These are phyloP conservation scores for Pseudocheirus occidentalis DNA, from an alignment of 2,797 vertebrate species.

Conservation along the genomic window DNA sequence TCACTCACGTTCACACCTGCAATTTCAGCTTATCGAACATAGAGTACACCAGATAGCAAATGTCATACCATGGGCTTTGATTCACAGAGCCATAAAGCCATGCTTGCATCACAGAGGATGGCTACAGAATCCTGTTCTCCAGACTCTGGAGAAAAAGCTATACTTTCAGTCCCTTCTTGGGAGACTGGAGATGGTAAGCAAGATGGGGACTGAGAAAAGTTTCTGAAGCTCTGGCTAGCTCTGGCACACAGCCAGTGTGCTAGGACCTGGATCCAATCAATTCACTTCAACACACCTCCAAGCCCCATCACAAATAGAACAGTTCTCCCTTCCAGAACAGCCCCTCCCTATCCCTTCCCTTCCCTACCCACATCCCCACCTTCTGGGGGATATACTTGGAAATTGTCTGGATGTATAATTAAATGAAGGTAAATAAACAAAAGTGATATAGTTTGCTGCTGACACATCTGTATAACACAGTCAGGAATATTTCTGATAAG, in stretches of 20 bases:
- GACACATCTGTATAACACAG: not conserved
- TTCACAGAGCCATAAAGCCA: not conserved
- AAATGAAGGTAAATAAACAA: conserved; percentile 25
- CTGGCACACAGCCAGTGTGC: not conserved
- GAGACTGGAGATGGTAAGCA: not conserved
- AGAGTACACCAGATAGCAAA: not conserved
- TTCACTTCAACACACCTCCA: not conserved
- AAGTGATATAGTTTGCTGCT: not conserved
- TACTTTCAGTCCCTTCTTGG: not conserved
- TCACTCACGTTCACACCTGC: not conserved
- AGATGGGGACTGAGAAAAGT: not conserved
- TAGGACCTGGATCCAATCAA: not conserved
- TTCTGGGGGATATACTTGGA: not conserved
- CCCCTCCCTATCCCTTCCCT: not conserved
- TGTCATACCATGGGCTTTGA: not conserved
- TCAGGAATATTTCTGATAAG: conserved; percentile 8
- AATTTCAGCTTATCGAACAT: not conserved
- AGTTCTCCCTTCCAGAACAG: not conserved
- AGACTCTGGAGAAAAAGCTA: not conserved
- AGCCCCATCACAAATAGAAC: not conserved
- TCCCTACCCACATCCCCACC: not conserved
- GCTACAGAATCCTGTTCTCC: not conserved
- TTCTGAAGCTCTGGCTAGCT: not conserved
- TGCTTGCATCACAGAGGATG: not conserved
- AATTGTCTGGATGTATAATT: not conserved